These are phyloP conservation scores for Gryon sp. DNA, from an alignment of 1,140 invertebrate species.

Conservation along the genomic window DNA sequence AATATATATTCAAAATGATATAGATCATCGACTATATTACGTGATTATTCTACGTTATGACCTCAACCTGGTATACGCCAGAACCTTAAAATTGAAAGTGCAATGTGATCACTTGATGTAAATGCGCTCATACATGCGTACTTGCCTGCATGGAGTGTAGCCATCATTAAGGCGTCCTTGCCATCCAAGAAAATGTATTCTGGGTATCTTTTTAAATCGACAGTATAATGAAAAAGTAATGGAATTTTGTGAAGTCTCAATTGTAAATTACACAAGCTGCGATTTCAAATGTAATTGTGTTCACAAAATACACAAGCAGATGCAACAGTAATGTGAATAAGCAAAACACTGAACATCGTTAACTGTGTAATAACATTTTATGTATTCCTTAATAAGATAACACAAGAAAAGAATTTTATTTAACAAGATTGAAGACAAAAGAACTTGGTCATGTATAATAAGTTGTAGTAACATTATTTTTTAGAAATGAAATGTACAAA, in stretches of 20 bases:
- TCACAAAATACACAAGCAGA: too few relatives aligned
- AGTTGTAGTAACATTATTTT: too few relatives aligned
- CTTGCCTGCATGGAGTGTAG: conserved; percentile 41
- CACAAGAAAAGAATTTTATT: too few relatives aligned
- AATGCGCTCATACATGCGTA: conserved; percentile 53
- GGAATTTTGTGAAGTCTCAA: conserved; percentile 44
- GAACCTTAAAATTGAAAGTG: conserved; percentile 54
- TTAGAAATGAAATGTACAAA: too few relatives aligned
- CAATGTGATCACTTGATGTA: conserved; percentile 33
- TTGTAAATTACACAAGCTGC: conserved; percentile 15
- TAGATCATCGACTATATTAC: conserved; percentile 43
- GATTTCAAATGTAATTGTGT: conserved; percentile 25
- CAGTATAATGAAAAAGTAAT: conserved; percentile 49
- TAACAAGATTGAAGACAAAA: too few relatives aligned
- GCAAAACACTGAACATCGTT: too few relatives aligned
- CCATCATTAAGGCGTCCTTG: conserved; percentile 56
- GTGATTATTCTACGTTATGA: conserved; percentile 41
- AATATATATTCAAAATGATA: conserved; percentile 19
- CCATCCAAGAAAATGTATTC: background rate
- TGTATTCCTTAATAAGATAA: too few relatives aligned
- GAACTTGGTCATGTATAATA: too few relatives aligned
- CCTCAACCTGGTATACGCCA: conserved; percentile 48
- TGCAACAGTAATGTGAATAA: too few relatives aligned
- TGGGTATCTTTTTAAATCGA: conserved; percentile 28
- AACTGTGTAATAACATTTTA: too few relatives aligned